Evolutionary conservation across 2,797 vertebrate genomes (phyloP), one percentile per base, ranked within the genome.

Genomic region (Kryptopterus vitreolus): DNA sequence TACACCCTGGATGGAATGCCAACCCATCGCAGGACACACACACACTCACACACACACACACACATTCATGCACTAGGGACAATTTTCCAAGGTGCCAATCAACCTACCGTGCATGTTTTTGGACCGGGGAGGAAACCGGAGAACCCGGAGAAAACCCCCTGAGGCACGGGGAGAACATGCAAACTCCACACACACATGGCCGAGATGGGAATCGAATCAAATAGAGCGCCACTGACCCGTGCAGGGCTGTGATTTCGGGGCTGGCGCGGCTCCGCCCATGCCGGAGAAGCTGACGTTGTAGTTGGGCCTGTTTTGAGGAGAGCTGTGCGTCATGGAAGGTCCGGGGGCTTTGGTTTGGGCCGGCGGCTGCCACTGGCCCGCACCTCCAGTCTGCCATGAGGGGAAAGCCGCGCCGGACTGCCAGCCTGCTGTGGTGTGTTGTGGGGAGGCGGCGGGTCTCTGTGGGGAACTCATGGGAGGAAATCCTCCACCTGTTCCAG

Each of bases 301-400:
- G 87, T 99, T 99, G 84, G 98, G 97, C 50, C 96, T 92, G 89
- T 97, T 96, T 89, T 96, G 96, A 2, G 97, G 97, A 0, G 98
- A 98, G 12, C 95, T 94, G 79, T 99, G 97, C 1, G 96, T 90
- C 90, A 92, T 88, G 70, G 94, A 81, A 78, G 93, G 78, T 62
- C 82, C 85, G 1, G 84, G 79, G 10, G 77, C 62, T 81, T 89
- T 90, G 33, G 92, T 63, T 77, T 95, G 87, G 88, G 93, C 93
- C 69, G 92, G 92, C 0, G 87, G 52, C 62, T 91, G 92, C 91
- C 93, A 92, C 11, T 89, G 92, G 48, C 78, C 73, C 7, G 80
- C 82, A 11, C 84, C 83, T 79, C 94, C 86, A 15, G 85, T 93
- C 82, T 94, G 94, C 95, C 95, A 95, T 75, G 88, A 94, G 73